Evolutionary conservation across 1,140 invertebrate genomes (phyloP), one percentile per base, ranked within the genome.

Genomic region (Phenacoccus solenopsis): DNA sequence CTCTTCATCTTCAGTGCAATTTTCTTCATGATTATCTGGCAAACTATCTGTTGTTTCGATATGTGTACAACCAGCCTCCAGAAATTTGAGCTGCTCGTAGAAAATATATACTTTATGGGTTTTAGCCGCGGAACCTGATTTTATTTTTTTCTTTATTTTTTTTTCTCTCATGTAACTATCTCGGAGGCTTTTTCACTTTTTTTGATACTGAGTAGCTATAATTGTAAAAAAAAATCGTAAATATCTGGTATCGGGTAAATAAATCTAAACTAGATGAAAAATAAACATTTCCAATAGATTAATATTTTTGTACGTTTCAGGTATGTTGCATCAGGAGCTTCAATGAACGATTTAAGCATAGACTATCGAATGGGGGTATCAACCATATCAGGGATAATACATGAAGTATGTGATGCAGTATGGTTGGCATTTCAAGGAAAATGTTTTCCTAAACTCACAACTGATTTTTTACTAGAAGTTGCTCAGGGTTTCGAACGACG

Each of bases 371-470:
- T 73, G n/a, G 74, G 74, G n/a, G 61, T 71, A 30, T 73, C 72
- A 68, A 76, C 74, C 22, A 74, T 76, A 13, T 71, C 72, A 25
- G 38, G 72, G 9, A 73, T 74, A 68, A 70, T 76, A 13, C 5
- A 69, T 72, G 24, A 70, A 72, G 74, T 75, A 3, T 75, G 70
- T 69, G 28, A 70, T 28, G 56, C 22, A 10, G 72, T 75, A 27
- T 75, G 73, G 72, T 24, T 24, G 28, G 28, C 59, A 28, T 67
- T 75, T 16, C 64, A 70, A 68, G 32, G 28, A 30, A 69, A 73
- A 67, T 73, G 28, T 70, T 59, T 75, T 27, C 56, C 68, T 21
- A 67, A 21, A 72, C 71, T 71, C 20, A 71, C 56, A 21, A 69
- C n/a, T 70, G 70, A 72, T 64, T 70, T 59, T 20, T 74, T 68